Evolutionary conservation across 1,140 invertebrate genomes (phyloP), one percentile per base, ranked within the genome.

Genomic region (Pseudomyrmex dendroicus): DNA sequence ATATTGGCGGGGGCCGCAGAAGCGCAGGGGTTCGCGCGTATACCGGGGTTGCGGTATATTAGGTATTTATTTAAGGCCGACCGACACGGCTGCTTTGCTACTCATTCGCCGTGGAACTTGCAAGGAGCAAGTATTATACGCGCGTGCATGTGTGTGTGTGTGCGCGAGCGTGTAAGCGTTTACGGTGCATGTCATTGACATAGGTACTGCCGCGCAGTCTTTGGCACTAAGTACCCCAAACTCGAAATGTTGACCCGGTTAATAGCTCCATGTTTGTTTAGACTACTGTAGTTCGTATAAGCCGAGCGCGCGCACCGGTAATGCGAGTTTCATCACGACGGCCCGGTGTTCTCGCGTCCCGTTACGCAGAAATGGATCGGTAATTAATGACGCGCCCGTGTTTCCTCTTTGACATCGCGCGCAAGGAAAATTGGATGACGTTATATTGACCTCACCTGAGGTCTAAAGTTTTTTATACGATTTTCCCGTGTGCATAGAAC

Each of bases 201-300:
- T 54, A 82, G 74, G 76, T 82, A 85, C 83, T 84, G 62, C 83
- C 86, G 62, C 82, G 46, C 44, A 89, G 84, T 88, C 85, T 85
- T 85, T 82, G 80, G 74, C 84, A 84, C 84, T 91, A 91, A 91
- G 89, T 91, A 91, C 86, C 84, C 82, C 66, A 84, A 85, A 83
- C 90, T 80, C 82, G 66, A 86, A 89, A 87, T 92, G 91, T 92
- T 92, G 90, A 92, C 90, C 89, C 85, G 92, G 91, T 92, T 92
- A 92, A 92, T 92, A 92, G 91, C 91, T 76, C 83, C 83, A 62
- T 92, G 90, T 92, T 92, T 92, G 91, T 92, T 92, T 92, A 92
- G 91, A 92, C 91, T 92, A 91, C 91, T 92, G 90, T 90, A 90
- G 88, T 91, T 88, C 86, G 80, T 82, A 83, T 90, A 89, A 90